Base-by-base conservation (phyloP, 2,797 vertebrate species). In the Molossus molossus region DNA sequence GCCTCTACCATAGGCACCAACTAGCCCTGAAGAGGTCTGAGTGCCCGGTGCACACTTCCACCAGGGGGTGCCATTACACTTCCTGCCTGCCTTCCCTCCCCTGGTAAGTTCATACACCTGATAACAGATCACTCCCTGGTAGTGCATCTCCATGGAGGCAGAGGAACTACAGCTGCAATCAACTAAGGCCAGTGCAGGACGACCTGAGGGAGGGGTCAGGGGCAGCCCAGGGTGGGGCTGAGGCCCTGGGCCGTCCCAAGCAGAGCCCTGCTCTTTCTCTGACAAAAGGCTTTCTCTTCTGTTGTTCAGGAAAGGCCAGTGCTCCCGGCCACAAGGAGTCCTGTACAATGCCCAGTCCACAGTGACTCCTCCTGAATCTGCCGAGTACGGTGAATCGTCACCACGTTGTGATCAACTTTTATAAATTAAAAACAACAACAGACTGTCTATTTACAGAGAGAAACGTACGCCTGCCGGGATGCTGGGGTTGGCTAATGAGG, bases 361-460 rank as follows among this genome's bases (percentile, higher is more conserved):
- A 2, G 50, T 6, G 7, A 64, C 27, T n/a, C 62, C 0, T 1
- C 0, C 1, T 11, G 58, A 10, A 57, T 40, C 21, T 50, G 37
- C 48, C 5, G 62, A 55, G 65, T 4, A 10, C 23, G 27, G 3
- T 18, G 53, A 93, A 8, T 13, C 29, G 37, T 29, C 23, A 53
- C 12, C 48, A 58, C 4, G 3, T 33, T 15, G 29, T 3, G 9
- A 96, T 23, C n/a, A 29, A 94, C 67, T 40, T 58, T 64, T 9
- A 58, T 6, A 55, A 45, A 45, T 48, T 72, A 62, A 70, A 86
- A 96, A 67, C 50, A n/a, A 82, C 73, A 60, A 27, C 20, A 65
- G 65, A 89, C 62, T 3, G 40, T 4, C 64, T n/a, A 37, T 33
- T 90, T 82, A 72, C 27, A 65, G 75, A 73, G 76, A 57, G 33